These are phyloP conservation scores for Lamprologus callipterus DNA, from an alignment of 2,113 vertebrate species.

Conservation along the genomic window DNA sequence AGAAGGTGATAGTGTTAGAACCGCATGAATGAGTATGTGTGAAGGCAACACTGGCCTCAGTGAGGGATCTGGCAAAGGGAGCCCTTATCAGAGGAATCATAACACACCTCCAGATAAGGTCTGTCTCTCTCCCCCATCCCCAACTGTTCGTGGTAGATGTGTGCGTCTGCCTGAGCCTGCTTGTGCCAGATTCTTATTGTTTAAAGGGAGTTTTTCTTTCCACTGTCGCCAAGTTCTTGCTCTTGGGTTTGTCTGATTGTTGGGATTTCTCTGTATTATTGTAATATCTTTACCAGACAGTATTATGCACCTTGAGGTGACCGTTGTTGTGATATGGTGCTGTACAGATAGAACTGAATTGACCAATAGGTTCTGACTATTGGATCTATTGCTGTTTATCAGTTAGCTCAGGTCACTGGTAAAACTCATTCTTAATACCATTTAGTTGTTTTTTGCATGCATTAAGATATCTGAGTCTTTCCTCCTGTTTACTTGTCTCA, in stretches of 20 bases:
- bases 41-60: not conserved
- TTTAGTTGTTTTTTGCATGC: not conserved
- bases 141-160: not conserved
- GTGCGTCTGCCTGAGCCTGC: not conserved
- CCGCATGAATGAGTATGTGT: not conserved
- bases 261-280: not conserved
- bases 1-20: not conserved
- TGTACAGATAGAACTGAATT: not conserved
- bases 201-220: not conserved
- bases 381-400: not conserved
- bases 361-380: not conserved
- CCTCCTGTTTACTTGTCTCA: not conserved
- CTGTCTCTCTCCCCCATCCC: not conserved
- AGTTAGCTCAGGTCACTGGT: not conserved
- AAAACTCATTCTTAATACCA: not conserved
- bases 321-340: not conserved
- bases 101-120: not conserved
- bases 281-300: not conserved
- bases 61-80: not conserved
- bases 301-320: not conserved
- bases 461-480: not conserved
- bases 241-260: not conserved
- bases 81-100: not conserved
- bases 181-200: not conserved
- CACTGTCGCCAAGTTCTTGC: not conserved